phyloP scores from a whole-genome alignment of 1,140 invertebrate species.

The Drosophila nannoptera region DNA sequence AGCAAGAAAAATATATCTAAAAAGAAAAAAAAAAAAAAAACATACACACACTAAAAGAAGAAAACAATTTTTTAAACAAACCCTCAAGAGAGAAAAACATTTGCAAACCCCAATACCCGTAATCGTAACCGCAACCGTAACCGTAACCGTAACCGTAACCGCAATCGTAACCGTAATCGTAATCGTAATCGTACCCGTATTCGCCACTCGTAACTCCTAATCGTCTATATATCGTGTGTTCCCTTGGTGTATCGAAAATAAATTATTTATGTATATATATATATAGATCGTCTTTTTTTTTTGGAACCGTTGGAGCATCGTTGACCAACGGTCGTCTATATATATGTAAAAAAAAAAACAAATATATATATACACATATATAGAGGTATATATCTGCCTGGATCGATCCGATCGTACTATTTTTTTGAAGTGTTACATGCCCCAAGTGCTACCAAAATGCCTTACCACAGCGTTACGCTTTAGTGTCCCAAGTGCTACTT shows the following conservation, averaged over 20 bases:
- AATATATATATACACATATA: slow-evolving; percentile 4
- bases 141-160: slow-evolving; percentile 10
- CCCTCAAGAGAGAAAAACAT: slow-evolving; percentile 28
- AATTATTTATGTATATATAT: background rate
- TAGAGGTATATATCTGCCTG: slow-evolving; percentile 13
- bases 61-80: slow-evolving; percentile 25
- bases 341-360: slow-evolving; percentile 1
- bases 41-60: slow-evolving; percentile 23
- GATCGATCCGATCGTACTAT: slow-evolving; percentile 40
- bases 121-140: slow-evolving; percentile 1
- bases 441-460: slow-evolving; percentile 65
- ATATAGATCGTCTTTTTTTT: slow-evolving; percentile 6
- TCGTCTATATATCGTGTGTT: slow-evolving; percentile 12
- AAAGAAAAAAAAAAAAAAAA: slow-evolving; percentile 23
- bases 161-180: background rate
- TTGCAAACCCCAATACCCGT: slow-evolving; percentile 17
- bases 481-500: slow-evolving; percentile 68
- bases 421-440: slow-evolving; percentile 66
- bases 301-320: too few species aligned
- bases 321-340: slow-evolving; percentile 10
- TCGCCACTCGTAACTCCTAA: slow-evolving; percentile 1
- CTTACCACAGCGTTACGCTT: slow-evolving; percentile 71
- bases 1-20: slow-evolving; percentile 26
- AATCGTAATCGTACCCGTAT: slow-evolving; percentile 4
- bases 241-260: slow-evolving; percentile 13